Evolutionary conservation across 2,797 vertebrate genomes (phyloP).

Genomic region (Arrhamphus sclerolepis): DNA sequence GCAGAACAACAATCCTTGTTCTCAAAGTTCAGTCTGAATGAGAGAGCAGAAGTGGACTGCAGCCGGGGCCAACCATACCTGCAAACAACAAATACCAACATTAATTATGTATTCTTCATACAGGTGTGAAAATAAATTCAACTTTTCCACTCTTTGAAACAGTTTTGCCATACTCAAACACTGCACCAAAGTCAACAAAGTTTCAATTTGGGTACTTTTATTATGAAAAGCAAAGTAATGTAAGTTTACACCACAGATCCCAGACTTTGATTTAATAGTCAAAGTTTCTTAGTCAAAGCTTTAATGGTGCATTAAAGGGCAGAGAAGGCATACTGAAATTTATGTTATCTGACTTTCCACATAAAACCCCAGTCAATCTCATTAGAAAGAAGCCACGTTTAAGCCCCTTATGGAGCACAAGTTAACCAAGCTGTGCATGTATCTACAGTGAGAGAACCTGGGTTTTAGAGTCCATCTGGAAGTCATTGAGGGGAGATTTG

Average conservation of each 20-base stretch:
- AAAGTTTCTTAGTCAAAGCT: constrained; percentile 39
- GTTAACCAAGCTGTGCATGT: constrained; percentile 65
- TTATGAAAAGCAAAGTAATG: constrained; percentile 31
- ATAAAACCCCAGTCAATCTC: constrained; percentile 80
- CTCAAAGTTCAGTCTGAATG: constrained; percentile 26
- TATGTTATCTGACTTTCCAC: constrained; percentile 82
- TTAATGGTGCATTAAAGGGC: constrained; percentile 56
- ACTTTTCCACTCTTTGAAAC: not conserved
- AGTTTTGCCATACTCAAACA: constrained; percentile 4
- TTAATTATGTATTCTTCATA: not conserved
- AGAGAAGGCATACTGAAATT: constrained; percentile 57
- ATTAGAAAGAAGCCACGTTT: constrained; percentile 77
- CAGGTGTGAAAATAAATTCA: not conserved
- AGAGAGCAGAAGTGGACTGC: constrained; percentile 70
- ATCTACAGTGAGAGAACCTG: constrained; percentile 69
- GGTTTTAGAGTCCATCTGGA: constrained; percentile 86
- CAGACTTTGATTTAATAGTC: constrained; percentile 33
- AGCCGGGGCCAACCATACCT: constrained; percentile 78
- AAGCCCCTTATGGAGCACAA: constrained; percentile 67
- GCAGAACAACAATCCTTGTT: not conserved
- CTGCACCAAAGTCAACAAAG: not conserved
- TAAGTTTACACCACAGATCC: constrained; percentile 32
- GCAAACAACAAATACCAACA: constrained; percentile 50
- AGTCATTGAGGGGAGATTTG: constrained; percentile 85
- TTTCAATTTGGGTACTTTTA: not conserved